Percentiles rank a stretch among this genome's conserved stretches.
These are phyloP conservation scores for Petroica traversi DNA, from an alignment of 2,113 vertebrate genomes.

Conservation along the genomic window DNA sequence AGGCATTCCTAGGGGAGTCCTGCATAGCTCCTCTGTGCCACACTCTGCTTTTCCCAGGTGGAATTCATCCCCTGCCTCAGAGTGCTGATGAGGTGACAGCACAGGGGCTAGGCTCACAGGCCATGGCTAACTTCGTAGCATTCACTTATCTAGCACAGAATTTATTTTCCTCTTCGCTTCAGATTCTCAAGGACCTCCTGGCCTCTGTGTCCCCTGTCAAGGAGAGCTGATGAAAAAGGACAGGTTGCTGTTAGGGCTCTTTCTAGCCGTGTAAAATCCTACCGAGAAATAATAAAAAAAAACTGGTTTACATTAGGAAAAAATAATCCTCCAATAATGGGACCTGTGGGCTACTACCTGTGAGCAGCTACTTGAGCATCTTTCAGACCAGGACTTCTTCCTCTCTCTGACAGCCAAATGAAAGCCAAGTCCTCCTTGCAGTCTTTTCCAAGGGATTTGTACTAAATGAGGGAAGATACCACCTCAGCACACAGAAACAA, in stretches of 20 bases:
- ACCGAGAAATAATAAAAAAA: background rate
- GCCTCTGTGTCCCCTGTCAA: accelerated
- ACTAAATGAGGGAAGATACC: background rate
- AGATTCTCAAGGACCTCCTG: background rate
- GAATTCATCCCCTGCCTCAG: background rate
- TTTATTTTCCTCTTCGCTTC: background rate
- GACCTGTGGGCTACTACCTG: background rate
- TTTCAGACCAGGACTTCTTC: background rate
- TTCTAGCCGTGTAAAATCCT: background rate
- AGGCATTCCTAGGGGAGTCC: accelerated
- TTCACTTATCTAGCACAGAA: background rate
- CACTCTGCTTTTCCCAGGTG: background rate
- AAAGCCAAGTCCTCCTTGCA: background rate
- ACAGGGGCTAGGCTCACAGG: background rate
- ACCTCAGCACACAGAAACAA: background rate
- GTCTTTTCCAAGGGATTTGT: accelerated
- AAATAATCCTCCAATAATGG: background rate
- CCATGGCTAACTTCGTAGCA: too few relatives aligned
- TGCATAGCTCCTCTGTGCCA: accelerated
- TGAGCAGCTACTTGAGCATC: background rate
- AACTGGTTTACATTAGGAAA: background rate
- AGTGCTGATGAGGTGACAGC: background rate
- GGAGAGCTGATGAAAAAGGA: background rate
- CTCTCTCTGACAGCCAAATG: background rate
- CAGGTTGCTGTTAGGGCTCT: background rate